Base-by-base conservation (phyloP, 1,140 invertebrate genomes). In the Chironomus striatipennis region DNA sequence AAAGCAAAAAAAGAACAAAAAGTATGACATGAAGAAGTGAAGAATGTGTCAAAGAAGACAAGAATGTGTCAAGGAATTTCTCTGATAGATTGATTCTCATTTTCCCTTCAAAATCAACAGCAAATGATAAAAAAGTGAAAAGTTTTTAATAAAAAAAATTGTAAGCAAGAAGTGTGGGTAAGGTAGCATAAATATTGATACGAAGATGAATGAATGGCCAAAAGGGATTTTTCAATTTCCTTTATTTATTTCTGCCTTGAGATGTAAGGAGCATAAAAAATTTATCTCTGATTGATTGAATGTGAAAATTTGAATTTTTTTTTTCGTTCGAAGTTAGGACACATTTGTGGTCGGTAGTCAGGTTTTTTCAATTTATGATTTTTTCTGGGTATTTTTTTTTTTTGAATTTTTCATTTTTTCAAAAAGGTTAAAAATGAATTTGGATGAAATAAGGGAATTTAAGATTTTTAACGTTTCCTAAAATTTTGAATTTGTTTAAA, bases 181-280 rank as follows among this genome's bases (percentile, higher is more conserved):
- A 57, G 12, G 47, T n/a, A 15, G n/a, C 15, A 57, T n/a, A n/a
- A 57, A 57, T 57, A 15, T 57, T 57, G 47, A 57, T 57, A 34
- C 24, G 24, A 34, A 57, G 47, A 57, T 57, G 47, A 57, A 15
- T 70, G 65, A 70, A 67, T 15, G n/a, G 17, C 12, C 12, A 67
- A 67, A 67, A 67, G 64, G 18, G 17, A 70, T 70, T 70, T 57
- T 57, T 70, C 17, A 70, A 70, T 70, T 70, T 70, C 65, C 65
- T 21, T 18, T 57, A 15, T 57, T 57, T n/a, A n/a, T 15, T 57
- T 34, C 5, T 34, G 24, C 24, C 24, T 34, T 34, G 24, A 34
- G 24, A 34, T 34, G 24, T 34, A 34, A 34, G 24, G 5, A 34
- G 24, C 24, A 57, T 47, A 47, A 47, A 57, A 47, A 57, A 57